phyloP scores from a whole-genome alignment of 2,888 invertebrate genomes.

The Cryptocephalus moraei region DNA sequence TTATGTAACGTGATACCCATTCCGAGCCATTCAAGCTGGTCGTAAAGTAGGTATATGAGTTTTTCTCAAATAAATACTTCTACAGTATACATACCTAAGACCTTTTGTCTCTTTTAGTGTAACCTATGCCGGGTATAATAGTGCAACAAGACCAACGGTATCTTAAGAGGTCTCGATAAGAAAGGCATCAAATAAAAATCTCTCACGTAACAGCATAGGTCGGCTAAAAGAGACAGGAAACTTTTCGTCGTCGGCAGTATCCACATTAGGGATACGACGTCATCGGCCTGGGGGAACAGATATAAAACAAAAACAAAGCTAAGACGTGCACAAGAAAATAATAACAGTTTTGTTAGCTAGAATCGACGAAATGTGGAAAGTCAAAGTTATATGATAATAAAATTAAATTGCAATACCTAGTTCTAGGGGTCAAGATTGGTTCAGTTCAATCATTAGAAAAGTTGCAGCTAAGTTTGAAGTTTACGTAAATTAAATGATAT shows the following conservation, averaged over 20 bases:
- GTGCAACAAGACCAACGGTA: slow-evolving; percentile 33
- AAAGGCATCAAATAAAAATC: slow-evolving; percentile 32
- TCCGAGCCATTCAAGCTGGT: no score
- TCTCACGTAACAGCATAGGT: slow-evolving; percentile 33
- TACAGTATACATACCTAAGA: slow-evolving; percentile 1
- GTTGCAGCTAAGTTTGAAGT: no score
- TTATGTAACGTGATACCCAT: no score
- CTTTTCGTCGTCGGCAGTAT: slow-evolving; percentile 33
- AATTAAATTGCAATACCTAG: no score
- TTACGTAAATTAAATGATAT: no score
- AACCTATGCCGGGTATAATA: slow-evolving; percentile 36
- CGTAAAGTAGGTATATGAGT: no score
- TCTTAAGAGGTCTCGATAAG: slow-evolving; percentile 28
- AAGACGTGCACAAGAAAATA: slow-evolving; percentile 21
- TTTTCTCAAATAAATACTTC: no score
- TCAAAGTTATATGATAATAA: no score
- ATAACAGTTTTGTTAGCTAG: slow-evolving; percentile 2
- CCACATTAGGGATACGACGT: slow-evolving; percentile 32
- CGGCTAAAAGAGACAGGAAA: slow-evolving; percentile 30
- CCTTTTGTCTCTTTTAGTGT: slow-evolving; percentile 20
- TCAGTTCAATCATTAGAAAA: no score
- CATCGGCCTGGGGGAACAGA: slow-evolving; percentile 31
- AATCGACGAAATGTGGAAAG: no score
- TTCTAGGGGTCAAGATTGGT: no score
- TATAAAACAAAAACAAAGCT: slow-evolving; percentile 22